Conservation (phyloP, 2,113 vertebrate genomes). For the Ptilorrhoa leucosticta region DNA sequence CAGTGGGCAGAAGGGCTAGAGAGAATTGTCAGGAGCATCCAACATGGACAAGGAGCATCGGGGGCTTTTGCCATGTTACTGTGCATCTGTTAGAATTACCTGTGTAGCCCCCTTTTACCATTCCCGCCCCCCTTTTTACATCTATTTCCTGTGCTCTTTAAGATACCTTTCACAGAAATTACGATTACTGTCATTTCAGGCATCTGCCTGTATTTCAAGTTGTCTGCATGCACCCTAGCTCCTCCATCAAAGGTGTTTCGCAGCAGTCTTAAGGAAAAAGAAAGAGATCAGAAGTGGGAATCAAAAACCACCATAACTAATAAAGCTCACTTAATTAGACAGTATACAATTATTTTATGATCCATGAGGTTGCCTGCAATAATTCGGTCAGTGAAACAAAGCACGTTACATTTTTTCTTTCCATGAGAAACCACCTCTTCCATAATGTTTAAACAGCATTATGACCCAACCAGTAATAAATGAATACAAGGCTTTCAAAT, state of each 20-base stretch:
- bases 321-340: not conserved
- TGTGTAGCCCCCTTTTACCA: not conserved
- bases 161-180: not conserved
- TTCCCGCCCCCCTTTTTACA: fast-evolving
- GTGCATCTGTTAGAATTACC: not conserved
- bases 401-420: not conserved
- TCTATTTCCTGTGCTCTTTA: not conserved
- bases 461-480: not conserved
- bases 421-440: not conserved
- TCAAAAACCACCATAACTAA: not conserved
- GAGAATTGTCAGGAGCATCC: not conserved
- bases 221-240: not conserved
- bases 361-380: not conserved
- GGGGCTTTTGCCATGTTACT: not conserved
- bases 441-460: not conserved
- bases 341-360: constrained; percentile 1
- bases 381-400: not conserved
- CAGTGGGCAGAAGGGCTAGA: not conserved
- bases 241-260: not conserved
- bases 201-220: not conserved
- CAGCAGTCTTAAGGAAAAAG: not conserved
- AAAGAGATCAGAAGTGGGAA: not conserved
- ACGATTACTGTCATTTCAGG: not conserved
- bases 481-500: not conserved
- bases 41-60: not conserved